Percentiles rank a stretch among this genome's conserved stretches.
phyloP scores from a whole-genome alignment of 2,888 invertebrate genomes.

The Cantharis rufa region DNA sequence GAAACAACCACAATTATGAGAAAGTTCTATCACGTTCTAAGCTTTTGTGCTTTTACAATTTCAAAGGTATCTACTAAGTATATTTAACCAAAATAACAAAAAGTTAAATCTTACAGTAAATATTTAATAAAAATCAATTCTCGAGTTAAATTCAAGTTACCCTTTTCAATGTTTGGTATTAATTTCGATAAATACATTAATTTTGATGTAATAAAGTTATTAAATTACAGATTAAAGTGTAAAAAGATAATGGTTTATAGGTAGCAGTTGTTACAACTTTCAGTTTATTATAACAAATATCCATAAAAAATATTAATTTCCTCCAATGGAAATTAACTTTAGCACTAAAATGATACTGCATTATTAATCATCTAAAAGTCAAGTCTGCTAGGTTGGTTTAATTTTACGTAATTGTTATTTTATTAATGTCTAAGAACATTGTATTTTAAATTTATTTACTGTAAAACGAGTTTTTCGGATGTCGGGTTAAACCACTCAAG shows the following conservation, averaged over 20 bases:
- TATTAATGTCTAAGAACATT: background rate
- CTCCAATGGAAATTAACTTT: background rate
- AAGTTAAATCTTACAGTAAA: background rate
- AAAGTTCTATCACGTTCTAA: constrained; percentile 38
- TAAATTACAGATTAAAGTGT: background rate
- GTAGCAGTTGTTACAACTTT: background rate
- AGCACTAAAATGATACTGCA: background rate
- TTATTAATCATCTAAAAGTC: background rate
- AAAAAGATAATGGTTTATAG: background rate
- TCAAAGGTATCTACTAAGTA: background rate
- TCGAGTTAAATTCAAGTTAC: background rate
- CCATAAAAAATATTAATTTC: background rate
- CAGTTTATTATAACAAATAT: background rate
- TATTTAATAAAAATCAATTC: background rate
- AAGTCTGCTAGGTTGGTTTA: background rate
- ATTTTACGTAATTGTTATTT: background rate
- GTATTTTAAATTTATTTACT: constrained; percentile 18
- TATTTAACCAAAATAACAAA: background rate
- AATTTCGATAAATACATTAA: background rate
- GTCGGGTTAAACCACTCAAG: constrained; percentile 40
- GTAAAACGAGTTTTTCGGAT: constrained; percentile 23
- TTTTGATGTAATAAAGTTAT: background rate
- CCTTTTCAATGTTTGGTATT: background rate
- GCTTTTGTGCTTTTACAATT: constrained; percentile 29
- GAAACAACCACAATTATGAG: constrained; percentile 38